phyloP scores from a whole-genome alignment of 2,797 vertebrate species.

The Pteronotus mesoamericanus region DNA sequence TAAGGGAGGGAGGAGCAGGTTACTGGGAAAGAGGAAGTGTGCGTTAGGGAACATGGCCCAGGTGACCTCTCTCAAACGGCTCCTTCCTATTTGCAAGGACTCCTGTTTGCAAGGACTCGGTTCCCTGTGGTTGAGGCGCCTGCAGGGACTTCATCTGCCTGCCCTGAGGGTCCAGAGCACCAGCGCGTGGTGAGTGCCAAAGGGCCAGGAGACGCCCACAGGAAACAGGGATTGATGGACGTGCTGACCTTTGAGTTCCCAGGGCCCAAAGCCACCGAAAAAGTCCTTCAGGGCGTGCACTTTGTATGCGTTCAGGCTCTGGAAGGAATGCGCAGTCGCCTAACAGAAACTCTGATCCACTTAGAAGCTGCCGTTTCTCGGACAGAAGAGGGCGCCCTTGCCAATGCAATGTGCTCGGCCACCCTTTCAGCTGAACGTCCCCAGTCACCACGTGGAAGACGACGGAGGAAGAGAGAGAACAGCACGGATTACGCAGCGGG shows the following conservation, averaged over 20 bases:
- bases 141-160: background rate
- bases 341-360: background rate
- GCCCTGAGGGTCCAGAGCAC: background rate
- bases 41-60: background rate
- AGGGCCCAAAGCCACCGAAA: background rate
- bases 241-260: background rate
- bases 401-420: constrained; percentile 1
- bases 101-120: background rate
- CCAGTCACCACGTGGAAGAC: background rate
- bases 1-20: background rate
- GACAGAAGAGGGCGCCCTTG: constrained; percentile 79
- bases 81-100: background rate
- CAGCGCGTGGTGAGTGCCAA: rapidly evolving
- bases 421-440: background rate
- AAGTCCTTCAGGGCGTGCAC: background rate
- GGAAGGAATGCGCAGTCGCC: background rate
- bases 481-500: background rate
- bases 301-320: rapidly evolving
- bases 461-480: background rate
- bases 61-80: background rate
- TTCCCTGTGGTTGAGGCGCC: rapidly evolving
- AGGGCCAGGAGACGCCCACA: background rate
- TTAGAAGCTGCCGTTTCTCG: background rate
- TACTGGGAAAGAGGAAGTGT: background rate
- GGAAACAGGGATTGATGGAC: background rate